These are phyloP conservation scores for Chelonus insularis DNA, from an alignment of 1,140 invertebrate species.

Conservation along the genomic window DNA sequence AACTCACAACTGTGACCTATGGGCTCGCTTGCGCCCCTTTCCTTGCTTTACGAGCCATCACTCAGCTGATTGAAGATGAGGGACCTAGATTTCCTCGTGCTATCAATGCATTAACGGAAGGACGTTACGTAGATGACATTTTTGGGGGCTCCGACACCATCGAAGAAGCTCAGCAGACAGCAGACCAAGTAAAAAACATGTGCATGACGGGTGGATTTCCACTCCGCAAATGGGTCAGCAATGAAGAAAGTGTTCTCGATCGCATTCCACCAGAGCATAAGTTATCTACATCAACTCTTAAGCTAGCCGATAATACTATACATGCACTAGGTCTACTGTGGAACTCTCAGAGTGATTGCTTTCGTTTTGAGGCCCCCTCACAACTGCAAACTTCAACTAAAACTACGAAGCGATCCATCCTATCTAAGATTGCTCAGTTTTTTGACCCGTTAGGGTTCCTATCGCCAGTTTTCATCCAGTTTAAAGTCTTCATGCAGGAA, in stretches of 20 bases:
- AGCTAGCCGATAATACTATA: background rate
- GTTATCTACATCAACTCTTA: constrained; percentile 13
- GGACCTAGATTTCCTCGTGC: constrained; percentile 26
- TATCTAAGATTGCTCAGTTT: too few relatives aligned
- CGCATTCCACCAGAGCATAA: background rate
- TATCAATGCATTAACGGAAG: background rate
- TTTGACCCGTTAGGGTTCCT: too few relatives aligned
- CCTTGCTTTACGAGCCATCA: constrained; percentile 39
- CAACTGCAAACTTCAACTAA: too few relatives aligned
- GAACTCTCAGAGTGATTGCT: too few relatives aligned
- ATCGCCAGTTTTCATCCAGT: too few relatives aligned
- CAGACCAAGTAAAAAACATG: background rate
- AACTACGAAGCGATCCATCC: too few relatives aligned
- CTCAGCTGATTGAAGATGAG: constrained; percentile 39
- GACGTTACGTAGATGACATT: too few relatives aligned
- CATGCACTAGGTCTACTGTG: background rate
- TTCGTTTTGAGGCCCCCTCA: too few relatives aligned
- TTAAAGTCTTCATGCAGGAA: too few relatives aligned
- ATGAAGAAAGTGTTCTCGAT: too few relatives aligned
- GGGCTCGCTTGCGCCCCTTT: constrained; percentile 30
- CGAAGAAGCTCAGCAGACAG: background rate
- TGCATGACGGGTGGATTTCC: constrained; percentile 26
- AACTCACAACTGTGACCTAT: constrained; percentile 43
- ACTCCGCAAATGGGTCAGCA: constrained; percentile 17
- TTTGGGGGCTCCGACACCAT: background rate